Base-by-base conservation (phyloP, 53 echinoderm and acorn worm genomes). In the Holothuria leucospilota region DNA sequence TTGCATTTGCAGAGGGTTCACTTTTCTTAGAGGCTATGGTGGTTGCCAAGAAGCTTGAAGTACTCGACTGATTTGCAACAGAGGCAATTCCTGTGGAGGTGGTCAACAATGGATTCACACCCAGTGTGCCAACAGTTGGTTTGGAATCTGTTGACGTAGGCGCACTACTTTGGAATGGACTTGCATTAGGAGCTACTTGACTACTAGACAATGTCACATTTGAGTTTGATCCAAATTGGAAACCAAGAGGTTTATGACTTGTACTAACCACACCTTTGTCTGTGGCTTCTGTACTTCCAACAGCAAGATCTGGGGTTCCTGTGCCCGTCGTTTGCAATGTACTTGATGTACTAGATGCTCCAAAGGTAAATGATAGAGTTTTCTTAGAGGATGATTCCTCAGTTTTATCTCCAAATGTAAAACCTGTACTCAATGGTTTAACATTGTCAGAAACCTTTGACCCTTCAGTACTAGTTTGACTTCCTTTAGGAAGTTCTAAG, bases 371-470 rank as follows among this genome's bases (percentile, higher is more conserved):
- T 39, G 69, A 20, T 59, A 28, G 49, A 75, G 51, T 51, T 75
- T 75, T 75, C 75, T 75, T 75, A 51, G 20, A 23, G 24, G 49
- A 51, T 25, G 51, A 9, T 2, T 75, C 75, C n/a, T 75, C 75
- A 14, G 70, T 26, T 61, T 74, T 89, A 40, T 89, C 85, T 30
- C 92, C 94, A 82, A 94, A 94, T 72, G 87, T 89, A 84, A 92
- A 92, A 26, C 89, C 80, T 42, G 67, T 66, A 56, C 84, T 68
- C 8, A 67, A 25, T 62, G 77, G 34, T 23, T 81, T 82, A 42
- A 52, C 74, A 51, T 65, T 87, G 41, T 72, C 73, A 11, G 78
- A 49, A 1, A 56, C 49, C 63, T 59, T 79, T 20, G 93, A 84
- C 69, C 59, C 59, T 39, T 20, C 73, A 11, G 30, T 39, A 2